Percentiles rank a stretch among this genome's conserved stretches.
Conservation (phyloP, 1,140 invertebrate species). For the Musca domestica region DNA sequence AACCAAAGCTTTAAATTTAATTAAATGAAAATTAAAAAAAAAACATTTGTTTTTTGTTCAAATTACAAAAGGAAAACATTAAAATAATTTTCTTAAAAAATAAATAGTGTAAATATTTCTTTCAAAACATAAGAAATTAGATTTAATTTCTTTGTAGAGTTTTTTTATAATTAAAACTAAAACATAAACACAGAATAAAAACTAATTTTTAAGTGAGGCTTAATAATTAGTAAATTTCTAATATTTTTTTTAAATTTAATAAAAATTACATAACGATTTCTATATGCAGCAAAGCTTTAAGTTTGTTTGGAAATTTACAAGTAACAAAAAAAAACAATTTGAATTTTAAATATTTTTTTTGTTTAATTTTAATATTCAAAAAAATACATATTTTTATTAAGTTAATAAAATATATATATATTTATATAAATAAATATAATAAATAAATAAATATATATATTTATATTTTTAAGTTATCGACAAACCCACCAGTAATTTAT, state of each 20-base stretch:
- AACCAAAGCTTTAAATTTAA: constrained; percentile 28
- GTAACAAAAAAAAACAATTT: neutral
- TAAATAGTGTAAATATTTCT: neutral
- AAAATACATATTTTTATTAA: neutral
- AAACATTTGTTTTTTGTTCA: neutral
- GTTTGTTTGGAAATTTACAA: neutral
- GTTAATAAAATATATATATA: neutral
- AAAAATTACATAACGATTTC: no score
- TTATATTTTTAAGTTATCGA: no score
- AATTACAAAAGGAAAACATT: neutral
- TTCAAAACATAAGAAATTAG: neutral
- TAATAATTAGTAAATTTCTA: constrained; percentile 14
- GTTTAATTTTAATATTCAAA: neutral
- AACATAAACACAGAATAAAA: neutral
- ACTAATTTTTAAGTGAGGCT: constrained; percentile 12
- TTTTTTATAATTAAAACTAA: neutral
- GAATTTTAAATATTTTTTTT: neutral
- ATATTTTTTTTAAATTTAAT: neutral
- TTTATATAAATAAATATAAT: neutral
- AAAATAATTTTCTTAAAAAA: neutral
- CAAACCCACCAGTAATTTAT: constrained; percentile 21
- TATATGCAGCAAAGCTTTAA: neutral
- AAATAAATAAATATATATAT: no score
- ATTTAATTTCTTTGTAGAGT: neutral
- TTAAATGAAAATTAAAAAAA: constrained; percentile 2